Percentiles rank a stretch among this genome's conserved stretches.
These are phyloP conservation scores for Eumaeus atala DNA, from an alignment of 1,140 invertebrate species.

Conservation along the genomic window DNA sequence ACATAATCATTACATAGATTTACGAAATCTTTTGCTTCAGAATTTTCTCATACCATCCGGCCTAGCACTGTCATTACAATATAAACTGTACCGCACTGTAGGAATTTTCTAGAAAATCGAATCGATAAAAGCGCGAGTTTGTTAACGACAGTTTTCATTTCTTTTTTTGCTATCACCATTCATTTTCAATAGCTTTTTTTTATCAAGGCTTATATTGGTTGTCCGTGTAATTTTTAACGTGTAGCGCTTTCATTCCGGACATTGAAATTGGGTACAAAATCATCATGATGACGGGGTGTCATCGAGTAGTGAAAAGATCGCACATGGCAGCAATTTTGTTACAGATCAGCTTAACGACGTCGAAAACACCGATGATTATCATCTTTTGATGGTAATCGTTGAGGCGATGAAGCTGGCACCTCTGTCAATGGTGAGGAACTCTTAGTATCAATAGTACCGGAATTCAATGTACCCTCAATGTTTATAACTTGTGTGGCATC, in stretches of 20 bases:
- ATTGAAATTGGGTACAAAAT: slow-evolving; percentile 38
- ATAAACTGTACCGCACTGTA: neutral
- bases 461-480: slow-evolving; percentile 50
- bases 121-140: too few species aligned
- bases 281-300: slow-evolving; percentile 42
- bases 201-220: neutral
- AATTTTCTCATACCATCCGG: slow-evolving; percentile 1
- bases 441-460: slow-evolving; percentile 45
- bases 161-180: too few species aligned
- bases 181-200: too few species aligned
- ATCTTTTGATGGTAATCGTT: slow-evolving; percentile 71
- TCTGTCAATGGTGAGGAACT: slow-evolving; percentile 60
- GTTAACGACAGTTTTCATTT: neutral
- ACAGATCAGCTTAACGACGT: slow-evolving; percentile 73
- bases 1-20: neutral
- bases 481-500: slow-evolving; percentile 17
- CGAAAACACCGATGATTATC: slow-evolving; percentile 73
- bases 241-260: slow-evolving; percentile 27
- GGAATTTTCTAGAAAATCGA: slow-evolving; percentile 8
- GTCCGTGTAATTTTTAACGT: neutral
- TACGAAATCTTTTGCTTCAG: slow-evolving; percentile 4
- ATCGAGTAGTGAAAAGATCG: slow-evolving; percentile 48
- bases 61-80: neutral
- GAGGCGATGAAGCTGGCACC: slow-evolving; percentile 65
- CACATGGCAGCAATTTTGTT: slow-evolving; percentile 71